These are phyloP conservation scores for Blera fallax DNA, from an alignment of 2,888 invertebrate species.

Conservation along the genomic window DNA sequence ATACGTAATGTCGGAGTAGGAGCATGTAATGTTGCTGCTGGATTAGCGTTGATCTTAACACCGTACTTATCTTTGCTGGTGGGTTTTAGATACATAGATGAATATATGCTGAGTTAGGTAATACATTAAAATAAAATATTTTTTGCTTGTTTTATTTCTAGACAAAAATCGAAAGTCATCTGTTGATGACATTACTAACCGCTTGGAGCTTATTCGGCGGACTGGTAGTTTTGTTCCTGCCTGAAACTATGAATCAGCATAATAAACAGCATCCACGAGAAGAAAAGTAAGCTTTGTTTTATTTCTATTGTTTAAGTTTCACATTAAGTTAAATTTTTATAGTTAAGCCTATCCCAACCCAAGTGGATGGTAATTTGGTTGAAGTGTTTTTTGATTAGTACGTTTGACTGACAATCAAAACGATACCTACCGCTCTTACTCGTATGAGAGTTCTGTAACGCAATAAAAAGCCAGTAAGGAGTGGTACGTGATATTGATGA, in stretches of 20 bases:
- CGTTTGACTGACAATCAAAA: no score
- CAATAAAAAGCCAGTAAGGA: no score
- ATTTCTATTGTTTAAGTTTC: not conserved
- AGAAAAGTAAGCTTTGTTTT: slow-evolving; percentile 74
- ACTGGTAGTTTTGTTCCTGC: slow-evolving; percentile 87
- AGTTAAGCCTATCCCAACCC: no score
- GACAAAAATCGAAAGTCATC: slow-evolving; percentile 86
- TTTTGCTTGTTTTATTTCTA: slow-evolving; percentile 78
- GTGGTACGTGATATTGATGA: no score
- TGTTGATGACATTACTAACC: slow-evolving; percentile 88
- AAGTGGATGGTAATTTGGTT: not conserved
- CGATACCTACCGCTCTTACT: no score
- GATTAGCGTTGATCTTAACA: slow-evolving; percentile 87
- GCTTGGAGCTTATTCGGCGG: slow-evolving; percentile 88
- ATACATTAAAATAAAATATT: not conserved
- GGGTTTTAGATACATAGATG: slow-evolving; percentile 77
- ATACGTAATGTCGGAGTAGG: slow-evolving; percentile 88
- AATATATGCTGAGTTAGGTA: not conserved
- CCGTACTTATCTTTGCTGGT: slow-evolving; percentile 91
- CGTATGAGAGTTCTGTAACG: no score
- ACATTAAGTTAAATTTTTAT: no score
- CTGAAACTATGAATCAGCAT: slow-evolving; percentile 85
- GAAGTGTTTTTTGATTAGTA: not conserved
- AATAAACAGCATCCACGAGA: slow-evolving; percentile 75
- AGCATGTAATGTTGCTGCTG: slow-evolving; percentile 89